Base-by-base conservation (phyloP, 2,888 invertebrate species). In the Dione vanillae region DNA sequence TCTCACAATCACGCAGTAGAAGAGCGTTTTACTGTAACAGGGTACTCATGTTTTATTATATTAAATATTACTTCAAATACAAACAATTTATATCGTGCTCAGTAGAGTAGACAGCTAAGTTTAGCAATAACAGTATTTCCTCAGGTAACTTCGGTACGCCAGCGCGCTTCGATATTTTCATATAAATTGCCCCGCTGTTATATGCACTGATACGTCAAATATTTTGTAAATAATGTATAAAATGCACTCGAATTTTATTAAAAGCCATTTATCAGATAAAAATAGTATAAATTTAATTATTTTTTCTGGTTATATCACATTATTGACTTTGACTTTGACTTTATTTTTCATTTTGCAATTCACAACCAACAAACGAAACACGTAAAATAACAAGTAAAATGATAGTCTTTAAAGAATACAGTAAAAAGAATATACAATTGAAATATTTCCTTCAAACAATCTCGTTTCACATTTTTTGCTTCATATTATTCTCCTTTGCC, bases 181-280 rank as follows among this genome's bases (percentile, higher is more conserved):
- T 41, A 59, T n/a, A 67, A 59, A 67, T 59, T 59, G 41, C 49
- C 1, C 41, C 40, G 58, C 47, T 49, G 49, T 47, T 64, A 59
- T 67, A 67, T 59, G 59, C 16, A 67, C 51, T 51, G 51, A 61
- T 35, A 41, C 16, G 16, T 43, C 9, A 43, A 61, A 51, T 35
- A 61, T 47, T 20, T 56, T 45, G n/a, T 61, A 2, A 14, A 45
- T 61, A 45, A 45, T 40, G 12, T 19, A 41, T 5, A 40, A 3
- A 35, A 67, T 51, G 43, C 43, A 35, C 52, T 35, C 27, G 41
- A 27, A 12, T 19, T 51, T 45, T 7, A 16, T 43, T 14, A 20
- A n/a, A 20, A 27, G 43, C 52, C n/a, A 43, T 27, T n/a, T n/a
- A n/a, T n/a, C n/a, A n/a, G n/a, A n/a, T n/a, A n/a, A n/a, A n/a